Evolutionary conservation across 2,113 vertebrate species (phyloP).

Genomic region (Sardina pilchardus): DNA sequence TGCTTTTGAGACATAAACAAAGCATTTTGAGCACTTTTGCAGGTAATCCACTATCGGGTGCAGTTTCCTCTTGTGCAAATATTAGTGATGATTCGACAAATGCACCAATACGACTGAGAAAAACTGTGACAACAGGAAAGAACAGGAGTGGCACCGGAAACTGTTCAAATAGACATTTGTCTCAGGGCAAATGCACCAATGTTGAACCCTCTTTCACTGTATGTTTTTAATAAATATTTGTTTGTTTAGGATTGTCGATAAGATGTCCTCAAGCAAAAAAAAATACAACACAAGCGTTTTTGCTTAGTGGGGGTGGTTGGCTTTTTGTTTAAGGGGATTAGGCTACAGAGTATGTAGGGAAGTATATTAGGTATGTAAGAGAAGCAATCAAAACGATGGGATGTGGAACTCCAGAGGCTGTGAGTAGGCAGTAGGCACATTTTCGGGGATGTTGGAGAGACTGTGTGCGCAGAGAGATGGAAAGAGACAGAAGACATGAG

Average conservation of each 20-base stretch:
- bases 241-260: too few species aligned
- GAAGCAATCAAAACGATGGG: not conserved
- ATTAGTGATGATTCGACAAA: too few species aligned
- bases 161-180: not conserved
- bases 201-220: not conserved
- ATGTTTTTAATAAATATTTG: not conserved
- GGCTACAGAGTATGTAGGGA: not conserved
- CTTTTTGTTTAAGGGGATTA: not conserved
- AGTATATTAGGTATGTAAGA: too few species aligned
- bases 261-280: not conserved
- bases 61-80: too few species aligned
- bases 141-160: not conserved
- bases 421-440: not conserved
- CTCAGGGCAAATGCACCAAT: not conserved
- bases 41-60: too few species aligned
- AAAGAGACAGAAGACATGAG: not conserved
- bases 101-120: too few species aligned
- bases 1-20: too few species aligned
- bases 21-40: too few species aligned
- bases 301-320: not conserved
- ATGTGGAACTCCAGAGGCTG: not conserved
- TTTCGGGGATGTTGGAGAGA: not conserved
- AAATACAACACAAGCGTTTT: not conserved
- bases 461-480: not conserved
- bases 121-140: too few species aligned